These are phyloP conservation scores for Acleris emargana DNA, from an alignment of 2,888 invertebrate genomes.

Conservation along the genomic window DNA sequence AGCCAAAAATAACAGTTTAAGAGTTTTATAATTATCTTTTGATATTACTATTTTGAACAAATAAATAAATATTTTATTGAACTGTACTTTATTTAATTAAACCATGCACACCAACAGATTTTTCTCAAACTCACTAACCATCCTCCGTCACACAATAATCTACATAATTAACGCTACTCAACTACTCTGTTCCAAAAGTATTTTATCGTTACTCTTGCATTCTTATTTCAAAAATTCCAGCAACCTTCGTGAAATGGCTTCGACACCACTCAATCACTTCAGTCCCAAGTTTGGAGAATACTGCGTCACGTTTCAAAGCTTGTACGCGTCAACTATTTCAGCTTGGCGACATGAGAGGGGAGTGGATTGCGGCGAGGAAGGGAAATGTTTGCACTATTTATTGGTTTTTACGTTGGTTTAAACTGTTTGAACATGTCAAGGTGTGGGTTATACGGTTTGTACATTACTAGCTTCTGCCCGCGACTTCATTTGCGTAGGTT, in stretches of 20 bases:
- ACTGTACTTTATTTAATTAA: no score
- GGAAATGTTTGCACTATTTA: conserved; percentile 16
- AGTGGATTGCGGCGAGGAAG: conserved; percentile 16
- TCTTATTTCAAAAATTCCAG: neutral
- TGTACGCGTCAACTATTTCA: conserved; percentile 30
- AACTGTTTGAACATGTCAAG: neutral
- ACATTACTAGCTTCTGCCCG: no score
- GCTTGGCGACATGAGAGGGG: conserved; percentile 25
- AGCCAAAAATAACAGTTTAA: no score
- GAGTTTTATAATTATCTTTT: no score
- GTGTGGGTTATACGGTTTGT: neutral
- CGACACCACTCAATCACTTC: conserved; percentile 11
- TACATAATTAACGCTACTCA: no score
- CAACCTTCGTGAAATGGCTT: neutral
- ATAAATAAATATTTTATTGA: no score
- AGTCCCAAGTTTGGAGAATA: conserved; percentile 15
- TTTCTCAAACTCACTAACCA: no score
- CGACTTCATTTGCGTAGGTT: no score
- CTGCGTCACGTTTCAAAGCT: conserved; percentile 45
- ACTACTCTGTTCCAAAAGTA: no score
- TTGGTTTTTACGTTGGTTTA: conserved; percentile 3
- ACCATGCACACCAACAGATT: no score
- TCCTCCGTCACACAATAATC: no score
- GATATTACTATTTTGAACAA: no score
- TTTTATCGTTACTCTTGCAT: neutral